Evolutionary conservation across 2,113 vertebrate genomes (phyloP), one percentile per base, ranked within the genome.

Genomic region (Neodon shergylaensis): DNA sequence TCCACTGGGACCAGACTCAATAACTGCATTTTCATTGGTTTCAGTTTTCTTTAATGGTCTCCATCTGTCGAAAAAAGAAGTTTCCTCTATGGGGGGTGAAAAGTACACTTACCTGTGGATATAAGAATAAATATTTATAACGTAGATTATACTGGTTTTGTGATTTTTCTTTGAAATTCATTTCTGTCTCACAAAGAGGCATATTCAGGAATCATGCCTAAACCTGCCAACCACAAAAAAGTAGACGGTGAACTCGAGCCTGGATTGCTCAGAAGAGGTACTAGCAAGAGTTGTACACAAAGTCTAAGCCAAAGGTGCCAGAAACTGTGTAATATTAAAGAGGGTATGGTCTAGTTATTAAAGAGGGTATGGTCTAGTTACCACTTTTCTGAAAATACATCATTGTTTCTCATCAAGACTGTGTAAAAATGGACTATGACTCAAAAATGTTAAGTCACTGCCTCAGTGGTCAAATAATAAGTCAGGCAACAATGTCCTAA

Each of bases 291-390:
- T 98, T 99, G 99, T 96, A 98, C 95, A 36, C 33, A 97, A 17
- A 99, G 99, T 77, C 98, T 99, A 73, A 98, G 98, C 97, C 98
- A 99, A 97, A 98, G 99, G 5, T 97, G 99, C 88, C 97, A 98
- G 74, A 98, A 98, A 31, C 98, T 99, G 93, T 98, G 97, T 31
- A 98, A 99, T 97, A 98, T 98, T 98, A 98, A 58, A 97, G 98
- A 93, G 98, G 99, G 3, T 31, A 36, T 44, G 39, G 58, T 13
- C 5, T 54, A 21, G 11, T 54, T 63, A 81, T 54, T 54, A 54
- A 54, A 63, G 99, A 99, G 98, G 99, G 3, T 31, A 33, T 44
- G n/a, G 42, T 13, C 3, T 54, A 21, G 11, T 63, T 63, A 76
- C 39, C 1, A 19, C 39, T 61, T 91, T 76, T 52, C 44, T 72